Base-by-base conservation (phyloP, 2,113 vertebrate genomes). In the Empidonax traillii region DNA sequence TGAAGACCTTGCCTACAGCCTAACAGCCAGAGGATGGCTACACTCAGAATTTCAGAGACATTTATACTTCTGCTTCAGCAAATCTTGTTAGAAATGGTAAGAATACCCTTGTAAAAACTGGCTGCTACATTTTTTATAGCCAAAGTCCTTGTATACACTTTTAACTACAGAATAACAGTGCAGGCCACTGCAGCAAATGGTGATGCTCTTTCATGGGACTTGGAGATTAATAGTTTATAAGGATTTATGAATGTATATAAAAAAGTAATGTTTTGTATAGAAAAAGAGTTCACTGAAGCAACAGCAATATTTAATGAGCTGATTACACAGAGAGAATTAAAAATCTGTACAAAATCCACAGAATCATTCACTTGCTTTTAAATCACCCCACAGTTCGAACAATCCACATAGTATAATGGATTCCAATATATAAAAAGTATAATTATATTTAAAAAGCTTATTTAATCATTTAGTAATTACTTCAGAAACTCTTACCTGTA, bases 401-500 rank as follows among this genome's bases (percentile, higher is more conserved):
- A 62, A n/a, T 5, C 13, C 66, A 41, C 30, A 61, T 4, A 28
- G 23, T 37, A 58, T 51, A 85, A 69, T 59, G 9, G 7, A 88
- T 87, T 65, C 7, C 8, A 35, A 52, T 5, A 55, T 1, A 62
- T 10, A 11, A 61, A 25, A 69, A n/a, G 11, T 16, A 44, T n/a
- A 47, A 62, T 51, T 59, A 21, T 27, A 68, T 35, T 41, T 33
- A 16, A 55, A 65, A 59, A 37, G 27, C 18, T 76, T 69, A 27
- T 63, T 80, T 47, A 55, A 79, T 46, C 0, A 35, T 51, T 72
- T 37, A 59, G 10, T 49, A 15, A 43, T 55, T 75, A 53, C 41
- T 55, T 69, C 33, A 55, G 31, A 84, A 37, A n/a, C 28, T 62
- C 37, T 96, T 94, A 99, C 99, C 99, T 99, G 97, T 99, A 99